Base-by-base conservation (phyloP, 2,113 vertebrate genomes). In the Apistogramma diplotaenia region DNA sequence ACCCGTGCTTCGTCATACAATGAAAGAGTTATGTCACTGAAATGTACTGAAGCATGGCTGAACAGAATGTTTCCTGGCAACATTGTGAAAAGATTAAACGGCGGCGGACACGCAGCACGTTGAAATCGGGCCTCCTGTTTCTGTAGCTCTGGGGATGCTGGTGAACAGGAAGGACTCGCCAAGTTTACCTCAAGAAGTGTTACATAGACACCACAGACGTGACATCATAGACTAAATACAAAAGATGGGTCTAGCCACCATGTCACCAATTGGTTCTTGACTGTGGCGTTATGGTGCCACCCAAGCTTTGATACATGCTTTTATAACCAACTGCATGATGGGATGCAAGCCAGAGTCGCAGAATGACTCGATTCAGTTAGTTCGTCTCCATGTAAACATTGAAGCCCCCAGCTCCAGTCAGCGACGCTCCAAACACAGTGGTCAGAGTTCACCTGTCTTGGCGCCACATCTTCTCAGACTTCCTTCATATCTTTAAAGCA, bases 1-100 rank as follows among this genome's bases (percentile, higher is more conserved):
- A 74, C 88, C 81, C 75, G 87, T 87, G 89, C 87, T 91, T 78
- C 1, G 85, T 76, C 89, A 89, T 83, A 62, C 59, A 85, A 87
- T 51, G 74, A 73, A 84, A 89, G 86, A 90, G 88, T 85, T 87
- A 58, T 76, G 89, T 37, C 62, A 15, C 57, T 78, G 58, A 85
- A 75, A 57, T 46, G 58, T 46, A 49, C 8, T 29, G 74, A 74
- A 59, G 72, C 33, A 23, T 62, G 60, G 60, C 56, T 57, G 12
- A 75, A 23, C 58, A 57, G 13, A 78, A 84, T 21, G 73, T 82
- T 76, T 43, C 78, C 74, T 78, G 57, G 46, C 29, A 70, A n/a
- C 43, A 70, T 51, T 49, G 65, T 8, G 25, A 70, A n/a, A 31
- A 51, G 18, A 70, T 70, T 70, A 70, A 70, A 56, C 12, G 7